A percentile compares a stretch with the other conserved stretches of the same genome.
phyloP scores from a whole-genome alignment of 2,888 invertebrate species.

The Drosophila neonasuta region DNA sequence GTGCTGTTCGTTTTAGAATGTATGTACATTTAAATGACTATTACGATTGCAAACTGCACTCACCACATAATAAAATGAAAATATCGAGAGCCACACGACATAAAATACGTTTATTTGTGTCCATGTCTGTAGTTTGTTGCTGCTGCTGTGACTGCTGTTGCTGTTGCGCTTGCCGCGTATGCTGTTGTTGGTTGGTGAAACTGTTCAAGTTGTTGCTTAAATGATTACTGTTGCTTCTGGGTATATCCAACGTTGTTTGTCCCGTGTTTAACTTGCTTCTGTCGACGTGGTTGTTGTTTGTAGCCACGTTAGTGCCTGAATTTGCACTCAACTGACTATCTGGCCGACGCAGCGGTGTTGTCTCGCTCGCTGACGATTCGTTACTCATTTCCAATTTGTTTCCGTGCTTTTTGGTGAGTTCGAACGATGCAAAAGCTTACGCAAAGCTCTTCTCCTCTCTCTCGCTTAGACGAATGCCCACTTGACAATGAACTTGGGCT shows the following conservation, averaged over 20 bases:
- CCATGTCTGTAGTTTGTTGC: slow-evolving; percentile 69
- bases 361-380: slow-evolving; percentile 80
- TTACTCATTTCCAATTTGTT: slow-evolving; percentile 79
- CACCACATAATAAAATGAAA: slow-evolving; percentile 86
- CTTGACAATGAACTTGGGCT: slow-evolving; percentile 70
- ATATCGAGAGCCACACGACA: slow-evolving; percentile 88
- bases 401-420: slow-evolving; percentile 35
- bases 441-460: slow-evolving; percentile 37
- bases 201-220: slow-evolving; percentile 32
- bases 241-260: slow-evolving; percentile 42
- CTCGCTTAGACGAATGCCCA: slow-evolving; percentile 15
- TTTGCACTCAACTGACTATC: slow-evolving; percentile 60
- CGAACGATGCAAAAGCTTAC: slow-evolving; percentile 38
- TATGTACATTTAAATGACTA: slow-evolving; percentile 17
- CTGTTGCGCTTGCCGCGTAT: slow-evolving; percentile 35
- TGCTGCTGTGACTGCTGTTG: slow-evolving; percentile 32
- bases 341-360: slow-evolving; percentile 81
- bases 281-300: slow-evolving; percentile 30
- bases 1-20: slow-evolving; percentile 4
- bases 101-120: slow-evolving; percentile 83
- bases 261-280: slow-evolving; percentile 19
- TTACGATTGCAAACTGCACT: slow-evolving; percentile 80
- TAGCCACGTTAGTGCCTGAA: slow-evolving; percentile 58
- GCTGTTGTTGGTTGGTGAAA: slow-evolving; percentile 35
- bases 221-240: slow-evolving; percentile 27